phyloP scores from a whole-genome alignment of 2,888 invertebrate genomes.

The Tipula lateralis region DNA sequence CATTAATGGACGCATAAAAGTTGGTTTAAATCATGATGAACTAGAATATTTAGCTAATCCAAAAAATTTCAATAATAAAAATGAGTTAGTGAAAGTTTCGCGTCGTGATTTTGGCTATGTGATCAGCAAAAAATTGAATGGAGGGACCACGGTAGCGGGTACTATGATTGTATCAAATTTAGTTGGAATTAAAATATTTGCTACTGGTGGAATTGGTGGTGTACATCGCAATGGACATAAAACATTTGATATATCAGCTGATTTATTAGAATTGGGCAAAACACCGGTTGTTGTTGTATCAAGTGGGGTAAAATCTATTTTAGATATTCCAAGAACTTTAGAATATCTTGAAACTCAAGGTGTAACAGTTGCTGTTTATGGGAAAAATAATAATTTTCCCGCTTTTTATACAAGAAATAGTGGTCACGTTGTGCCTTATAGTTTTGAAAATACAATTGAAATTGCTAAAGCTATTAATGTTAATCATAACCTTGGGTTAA shows the following conservation, averaged over 20 bases:
- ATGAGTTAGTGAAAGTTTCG: constrained; percentile 69
- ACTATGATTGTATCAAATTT: constrained; percentile 81
- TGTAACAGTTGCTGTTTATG: constrained; percentile 79
- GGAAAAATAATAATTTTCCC: constrained; percentile 71
- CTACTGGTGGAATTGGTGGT: constrained; percentile 87
- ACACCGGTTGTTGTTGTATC: constrained; percentile 87
- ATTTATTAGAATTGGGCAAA: constrained; percentile 83
- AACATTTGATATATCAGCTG: constrained; percentile 92
- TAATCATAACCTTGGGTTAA: constrained; percentile 53
- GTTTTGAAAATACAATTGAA: constrained; percentile 56
- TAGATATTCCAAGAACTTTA: constrained; percentile 90
- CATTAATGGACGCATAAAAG: constrained; percentile 72
- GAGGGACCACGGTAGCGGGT: constrained; percentile 95
- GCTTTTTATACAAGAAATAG: constrained; percentile 86
- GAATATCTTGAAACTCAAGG: constrained; percentile 96
- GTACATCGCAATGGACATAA: constrained; percentile 85
- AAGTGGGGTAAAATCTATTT: constrained; percentile 94
- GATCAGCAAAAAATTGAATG: constrained; percentile 62
- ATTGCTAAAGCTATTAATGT: constrained; percentile 69
- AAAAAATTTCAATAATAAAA: background rate
- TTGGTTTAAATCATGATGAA: constrained; percentile 57
- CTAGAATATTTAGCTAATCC: background rate
- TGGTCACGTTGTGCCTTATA: constrained; percentile 66
- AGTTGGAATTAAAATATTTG: constrained; percentile 84
- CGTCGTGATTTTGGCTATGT: constrained; percentile 78